Evolutionary conservation across 2,888 invertebrate genomes (phyloP).

Genomic region (Rotaria macrura): DNA sequence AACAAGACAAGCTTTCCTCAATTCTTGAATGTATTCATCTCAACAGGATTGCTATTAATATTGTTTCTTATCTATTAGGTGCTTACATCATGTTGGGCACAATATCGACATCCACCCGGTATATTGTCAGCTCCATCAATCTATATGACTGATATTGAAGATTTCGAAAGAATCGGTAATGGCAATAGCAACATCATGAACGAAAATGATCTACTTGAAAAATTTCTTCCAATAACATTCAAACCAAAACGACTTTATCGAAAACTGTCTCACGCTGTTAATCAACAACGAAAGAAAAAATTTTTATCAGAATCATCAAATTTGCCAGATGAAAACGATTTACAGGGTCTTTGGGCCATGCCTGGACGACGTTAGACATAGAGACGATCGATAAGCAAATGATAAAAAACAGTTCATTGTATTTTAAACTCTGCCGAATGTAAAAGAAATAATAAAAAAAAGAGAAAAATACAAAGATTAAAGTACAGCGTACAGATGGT

Average conservation of each 20-base stretch:
- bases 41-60: no score
- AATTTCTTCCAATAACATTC: neutral
- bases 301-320: neutral
- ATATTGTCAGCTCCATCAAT: neutral
- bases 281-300: neutral
- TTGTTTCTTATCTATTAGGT: neutral
- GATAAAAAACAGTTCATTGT: neutral
- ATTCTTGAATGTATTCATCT: no score
- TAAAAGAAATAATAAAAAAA: neutral
- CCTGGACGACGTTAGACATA: neutral
- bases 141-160: neutral
- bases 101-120: neutral
- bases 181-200: neutral
- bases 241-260: neutral
- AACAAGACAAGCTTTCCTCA: no score
- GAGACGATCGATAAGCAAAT: neutral
- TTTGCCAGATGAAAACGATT: neutral
- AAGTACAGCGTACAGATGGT: neutral
- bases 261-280: no score
- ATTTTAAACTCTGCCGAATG: neutral
- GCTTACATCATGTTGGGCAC: no score
- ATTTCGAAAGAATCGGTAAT: no score
- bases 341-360: neutral
- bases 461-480: neutral
- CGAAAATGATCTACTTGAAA: neutral